Conservation (phyloP, 1,140 invertebrate species). For the Drosophila tani region DNA sequence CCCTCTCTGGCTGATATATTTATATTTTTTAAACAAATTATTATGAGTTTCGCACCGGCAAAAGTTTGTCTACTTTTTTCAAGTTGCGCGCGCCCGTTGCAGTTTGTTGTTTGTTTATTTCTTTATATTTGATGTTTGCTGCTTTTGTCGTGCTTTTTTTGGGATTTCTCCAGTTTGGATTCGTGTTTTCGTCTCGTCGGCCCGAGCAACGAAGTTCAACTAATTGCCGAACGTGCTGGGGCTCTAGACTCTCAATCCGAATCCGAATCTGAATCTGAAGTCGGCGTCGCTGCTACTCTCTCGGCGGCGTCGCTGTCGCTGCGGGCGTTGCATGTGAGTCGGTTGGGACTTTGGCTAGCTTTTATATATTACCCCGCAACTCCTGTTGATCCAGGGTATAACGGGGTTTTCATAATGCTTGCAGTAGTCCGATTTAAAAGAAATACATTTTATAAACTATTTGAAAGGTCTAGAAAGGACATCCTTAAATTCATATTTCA, state of each 20-base stretch:
- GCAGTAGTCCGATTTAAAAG: too few species aligned
- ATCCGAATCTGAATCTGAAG: conserved; percentile 46
- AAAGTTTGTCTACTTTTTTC: conserved; percentile 27
- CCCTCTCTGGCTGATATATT: conserved; percentile 10
- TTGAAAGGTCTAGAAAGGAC: not conserved
- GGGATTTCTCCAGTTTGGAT: conserved; percentile 37
- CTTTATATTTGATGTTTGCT: conserved; percentile 11
- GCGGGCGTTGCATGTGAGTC: conserved; percentile 58
- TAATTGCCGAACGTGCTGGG: conserved; percentile 70
- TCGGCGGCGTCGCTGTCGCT: conserved; percentile 44
- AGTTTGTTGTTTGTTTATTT: conserved; percentile 19
- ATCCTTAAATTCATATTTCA: not conserved
- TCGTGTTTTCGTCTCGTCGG: conserved; percentile 64
- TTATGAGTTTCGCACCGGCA: conserved; percentile 30
- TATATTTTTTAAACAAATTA: conserved; percentile 43
- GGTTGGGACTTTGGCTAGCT: conserved; percentile 42
- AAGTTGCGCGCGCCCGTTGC: conserved; percentile 46
- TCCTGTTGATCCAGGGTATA: conserved; percentile 17
- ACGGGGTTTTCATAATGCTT: not conserved
- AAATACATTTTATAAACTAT: not conserved
- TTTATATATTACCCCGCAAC: conserved; percentile 56
- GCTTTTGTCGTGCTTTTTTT: conserved; percentile 31
- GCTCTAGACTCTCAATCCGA: conserved; percentile 40
- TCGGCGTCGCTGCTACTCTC: conserved; percentile 39
- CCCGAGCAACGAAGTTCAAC: conserved; percentile 77